Evolutionary conservation across 2,113 vertebrate genomes (phyloP), one percentile per base, ranked within the genome.

Genomic region (Ranitomeya imitator): DNA sequence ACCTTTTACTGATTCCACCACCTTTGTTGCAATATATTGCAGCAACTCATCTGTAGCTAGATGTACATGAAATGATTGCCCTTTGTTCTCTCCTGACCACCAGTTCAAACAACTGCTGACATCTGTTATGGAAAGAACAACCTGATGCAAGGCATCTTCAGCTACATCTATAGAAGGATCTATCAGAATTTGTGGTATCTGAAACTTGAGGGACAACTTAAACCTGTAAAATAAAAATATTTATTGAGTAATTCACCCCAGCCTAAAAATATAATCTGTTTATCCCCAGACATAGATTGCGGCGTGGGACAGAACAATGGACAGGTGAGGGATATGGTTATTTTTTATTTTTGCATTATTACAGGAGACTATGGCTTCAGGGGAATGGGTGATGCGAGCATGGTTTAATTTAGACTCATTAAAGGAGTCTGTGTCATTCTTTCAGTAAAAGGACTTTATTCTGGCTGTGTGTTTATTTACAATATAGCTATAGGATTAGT

Each of bases 181-280:
- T 63, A 88, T 88, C 9, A 65, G 55, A 65, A 90, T 88, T 6
- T 82, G 37, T 45, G 89, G 89, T 31, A 90, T 90, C 77, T 84
- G 85, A 54, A 90, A 80, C 10, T 57, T 81, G 63, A 90, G 76
- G 8, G 19, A 69, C 18, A 85, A 78, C 21, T 52, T 85, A 77
- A 84, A 88, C 89, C 86, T 90, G 54, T 55, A 8, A 60, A 11
- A 73, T 60, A 55, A 21, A 79, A 79, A 86, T 3, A 76, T 8
- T 0, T 80, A 12, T n/a, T 59, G 78, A 57, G 13, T 80, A 59
- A 18, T 80, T 74, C 31, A 12, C 7, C 6, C 0, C 1, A 45
- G 37, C 37, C 37, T 45, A 3, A 45, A 45, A 45, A 45, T 45
- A 45, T 45, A 1, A 45, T 4, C 3, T 45, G 37, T 45, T 45